Evolutionary conservation across 2,113 vertebrate species (phyloP).

Genomic region (Coreoperca whiteheadi): DNA sequence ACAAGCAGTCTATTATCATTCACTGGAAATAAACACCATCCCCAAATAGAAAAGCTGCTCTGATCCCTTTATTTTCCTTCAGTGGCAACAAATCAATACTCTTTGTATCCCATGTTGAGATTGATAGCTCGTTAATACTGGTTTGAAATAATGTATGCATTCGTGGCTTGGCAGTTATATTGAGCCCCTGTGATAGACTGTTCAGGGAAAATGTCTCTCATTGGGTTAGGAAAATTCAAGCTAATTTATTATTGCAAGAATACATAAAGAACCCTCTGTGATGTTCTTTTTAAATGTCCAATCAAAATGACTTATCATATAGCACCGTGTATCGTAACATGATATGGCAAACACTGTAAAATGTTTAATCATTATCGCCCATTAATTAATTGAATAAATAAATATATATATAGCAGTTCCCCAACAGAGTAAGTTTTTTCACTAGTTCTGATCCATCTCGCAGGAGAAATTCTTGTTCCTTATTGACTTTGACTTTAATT

Average conservation of each 20-base stretch:
- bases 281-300: background rate
- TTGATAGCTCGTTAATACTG: constrained; percentile 31
- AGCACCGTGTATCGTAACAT: background rate
- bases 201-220: constrained; percentile 17
- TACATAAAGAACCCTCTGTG: background rate
- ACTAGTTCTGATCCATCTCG: background rate
- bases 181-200: constrained; percentile 24
- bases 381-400: background rate
- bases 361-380: background rate
- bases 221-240: background rate
- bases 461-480: background rate
- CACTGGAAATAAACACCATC: constrained; percentile 55
- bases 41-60: constrained; percentile 54
- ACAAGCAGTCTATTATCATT: constrained; percentile 67
- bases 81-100: constrained; percentile 63
- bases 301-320: background rate
- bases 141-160: constrained; percentile 52
- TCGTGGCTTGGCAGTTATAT: constrained; percentile 38
- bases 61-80: constrained; percentile 44
- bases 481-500: constrained; percentile 6
- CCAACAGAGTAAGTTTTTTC: background rate
- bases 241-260: constrained; percentile 8
- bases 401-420: background rate
- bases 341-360: background rate
- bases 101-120: constrained; percentile 39